Evolutionary conservation across 2,113 vertebrate genomes (phyloP).

Genomic region (Phalacrocorax pelagicus): DNA sequence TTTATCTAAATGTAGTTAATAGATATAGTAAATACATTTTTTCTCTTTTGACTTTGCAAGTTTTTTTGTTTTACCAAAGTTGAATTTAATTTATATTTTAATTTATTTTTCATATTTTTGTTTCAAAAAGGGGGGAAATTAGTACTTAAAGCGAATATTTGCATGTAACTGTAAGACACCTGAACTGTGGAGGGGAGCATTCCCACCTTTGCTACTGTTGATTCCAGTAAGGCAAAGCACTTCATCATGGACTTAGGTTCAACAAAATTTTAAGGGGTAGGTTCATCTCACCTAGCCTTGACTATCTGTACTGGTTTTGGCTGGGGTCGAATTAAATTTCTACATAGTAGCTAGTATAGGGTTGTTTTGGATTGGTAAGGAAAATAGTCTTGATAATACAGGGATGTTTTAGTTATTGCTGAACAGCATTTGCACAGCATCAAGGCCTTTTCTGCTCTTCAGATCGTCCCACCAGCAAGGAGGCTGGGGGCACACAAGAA

Average conservation of each 20-base stretch:
- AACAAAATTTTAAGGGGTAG: not conserved
- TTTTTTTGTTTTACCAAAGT: not conserved
- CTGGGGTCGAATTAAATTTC: not conserved
- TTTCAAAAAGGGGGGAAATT: not conserved
- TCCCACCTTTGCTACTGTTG: not conserved
- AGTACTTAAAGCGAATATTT: not conserved
- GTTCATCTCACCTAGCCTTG: not conserved
- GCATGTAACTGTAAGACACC: not conserved
- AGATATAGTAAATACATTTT: not conserved
- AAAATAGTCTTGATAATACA: not conserved
- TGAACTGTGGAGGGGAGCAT: not conserved
- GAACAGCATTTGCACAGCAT: not conserved
- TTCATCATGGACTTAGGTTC: not conserved
- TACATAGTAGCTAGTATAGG: not conserved
- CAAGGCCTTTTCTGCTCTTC: not conserved
- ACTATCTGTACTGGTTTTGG: not conserved
- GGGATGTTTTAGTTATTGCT: not conserved
- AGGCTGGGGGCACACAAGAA: not conserved
- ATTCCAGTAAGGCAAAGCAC: not conserved
- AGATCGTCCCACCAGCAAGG: accelerated
- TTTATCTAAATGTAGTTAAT: not conserved
- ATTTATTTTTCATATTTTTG: not conserved
- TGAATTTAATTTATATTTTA: not conserved
- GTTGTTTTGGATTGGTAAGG: not conserved
- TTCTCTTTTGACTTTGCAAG: not conserved